Evolutionary conservation across 2,113 vertebrate species (phyloP).

Genomic region (Arenaria interpres): DNA sequence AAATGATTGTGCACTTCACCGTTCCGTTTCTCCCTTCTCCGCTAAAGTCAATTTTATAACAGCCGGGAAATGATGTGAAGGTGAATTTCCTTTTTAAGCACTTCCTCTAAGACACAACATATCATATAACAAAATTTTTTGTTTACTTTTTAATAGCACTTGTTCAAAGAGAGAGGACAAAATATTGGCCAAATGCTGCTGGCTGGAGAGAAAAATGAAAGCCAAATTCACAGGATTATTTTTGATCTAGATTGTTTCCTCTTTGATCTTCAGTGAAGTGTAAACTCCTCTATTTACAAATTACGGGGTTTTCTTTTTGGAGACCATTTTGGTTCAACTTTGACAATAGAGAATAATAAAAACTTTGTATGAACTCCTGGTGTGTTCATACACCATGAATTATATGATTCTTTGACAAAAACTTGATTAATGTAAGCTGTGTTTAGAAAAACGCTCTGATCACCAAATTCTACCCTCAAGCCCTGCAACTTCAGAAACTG

Average conservation of each 20-base stretch:
- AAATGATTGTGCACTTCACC: neutral
- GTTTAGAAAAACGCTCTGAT: neutral
- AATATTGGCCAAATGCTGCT: neutral
- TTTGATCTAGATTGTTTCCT: neutral
- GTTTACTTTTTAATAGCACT: slow-evolving; percentile 29
- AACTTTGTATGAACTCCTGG: neutral
- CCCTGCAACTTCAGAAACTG: neutral
- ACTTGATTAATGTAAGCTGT: neutral
- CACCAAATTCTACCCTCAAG: neutral
- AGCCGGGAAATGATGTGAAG: neutral
- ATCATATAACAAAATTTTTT: neutral
- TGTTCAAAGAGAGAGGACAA: slow-evolving; percentile 11
- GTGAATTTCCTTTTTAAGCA: slow-evolving; percentile 50
- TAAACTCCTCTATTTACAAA: slow-evolving; percentile 29
- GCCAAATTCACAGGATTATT: neutral
- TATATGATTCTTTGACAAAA: slow-evolving; percentile 6
- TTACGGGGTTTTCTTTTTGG: neutral
- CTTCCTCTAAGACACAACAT: slow-evolving; percentile 6
- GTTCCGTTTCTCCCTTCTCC: neutral
- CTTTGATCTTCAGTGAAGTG: neutral
- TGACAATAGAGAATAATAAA: slow-evolving; percentile 13
- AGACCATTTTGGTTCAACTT: neutral
- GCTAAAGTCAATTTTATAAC: neutral
- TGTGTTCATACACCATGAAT: slow-evolving; percentile 11
- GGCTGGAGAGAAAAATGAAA: neutral